Percentiles rank a stretch among this genome's conserved stretches.
Conservation (phyloP, 2,797 vertebrate species). For the Pseudochirops cupreus region DNA sequence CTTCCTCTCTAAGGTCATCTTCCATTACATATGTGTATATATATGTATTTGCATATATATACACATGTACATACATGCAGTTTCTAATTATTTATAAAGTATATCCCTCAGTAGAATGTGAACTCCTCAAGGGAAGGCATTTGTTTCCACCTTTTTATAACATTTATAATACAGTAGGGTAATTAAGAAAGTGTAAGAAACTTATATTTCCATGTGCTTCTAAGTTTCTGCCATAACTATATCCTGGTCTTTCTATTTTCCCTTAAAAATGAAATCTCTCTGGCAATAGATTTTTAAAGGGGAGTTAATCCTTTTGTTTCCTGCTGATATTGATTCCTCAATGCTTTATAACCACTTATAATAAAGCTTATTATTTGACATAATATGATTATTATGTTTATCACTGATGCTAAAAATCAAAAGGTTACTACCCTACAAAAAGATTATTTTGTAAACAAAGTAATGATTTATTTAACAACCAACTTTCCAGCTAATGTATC, state of each 20-base stretch:
- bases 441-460: constrained; percentile 58
- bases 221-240: constrained; percentile 51
- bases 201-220: constrained; percentile 24
- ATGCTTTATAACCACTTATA: constrained; percentile 65
- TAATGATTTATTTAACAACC: constrained; percentile 70
- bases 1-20: neutral
- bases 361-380: constrained; percentile 72
- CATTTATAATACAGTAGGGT: constrained; percentile 42
- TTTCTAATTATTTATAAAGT: neutral
- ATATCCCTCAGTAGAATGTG: neutral
- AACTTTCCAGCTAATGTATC: constrained; percentile 74
- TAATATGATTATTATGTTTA: constrained; percentile 59
- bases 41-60: neutral
- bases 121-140: neutral
- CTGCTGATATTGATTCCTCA: constrained; percentile 62
- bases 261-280: constrained; percentile 66
- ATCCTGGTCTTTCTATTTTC: constrained; percentile 50
- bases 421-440: constrained; percentile 28
- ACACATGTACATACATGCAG: neutral
- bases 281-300: constrained; percentile 69
- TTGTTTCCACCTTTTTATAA: neutral
- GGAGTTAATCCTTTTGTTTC: constrained; percentile 77
- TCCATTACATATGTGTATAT: neutral
- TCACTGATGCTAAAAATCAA: constrained; percentile 50
- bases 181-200: constrained; percentile 25